Conservation (phyloP, 1,140 invertebrate species). For the Lutraria rhynchaena region DNA sequence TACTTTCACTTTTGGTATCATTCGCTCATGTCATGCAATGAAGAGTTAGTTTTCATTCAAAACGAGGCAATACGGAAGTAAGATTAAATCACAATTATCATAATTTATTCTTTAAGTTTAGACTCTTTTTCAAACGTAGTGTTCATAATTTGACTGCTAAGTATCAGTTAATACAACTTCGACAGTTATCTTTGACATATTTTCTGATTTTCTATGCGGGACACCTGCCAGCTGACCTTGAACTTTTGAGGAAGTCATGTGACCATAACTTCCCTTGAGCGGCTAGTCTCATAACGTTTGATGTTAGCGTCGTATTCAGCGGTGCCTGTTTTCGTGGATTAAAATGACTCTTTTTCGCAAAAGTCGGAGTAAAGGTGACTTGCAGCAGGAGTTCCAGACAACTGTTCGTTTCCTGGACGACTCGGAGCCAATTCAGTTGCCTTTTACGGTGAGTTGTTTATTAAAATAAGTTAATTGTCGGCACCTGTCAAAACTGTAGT, state of each 20-base stretch:
- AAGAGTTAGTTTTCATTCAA: slow-evolving; percentile 12
- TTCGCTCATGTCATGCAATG: neutral
- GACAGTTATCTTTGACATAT: neutral
- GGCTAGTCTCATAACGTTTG: slow-evolving; percentile 55
- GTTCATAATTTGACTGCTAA: neutral
- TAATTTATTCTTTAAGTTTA: slow-evolving; percentile 40
- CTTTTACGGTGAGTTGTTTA: slow-evolving; percentile 92
- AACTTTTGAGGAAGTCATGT: slow-evolving; percentile 68
- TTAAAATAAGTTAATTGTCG: neutral
- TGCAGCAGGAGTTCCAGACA: slow-evolving; percentile 89
- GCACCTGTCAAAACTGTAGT: slow-evolving; percentile 43
- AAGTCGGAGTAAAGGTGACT: slow-evolving; percentile 75
- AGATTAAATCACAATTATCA: slow-evolving; percentile 27
- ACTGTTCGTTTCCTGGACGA: slow-evolving; percentile 96
- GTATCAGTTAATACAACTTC: neutral
- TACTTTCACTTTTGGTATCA: slow-evolving; percentile 22
- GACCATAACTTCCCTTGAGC: slow-evolving; percentile 59
- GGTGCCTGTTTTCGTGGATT: slow-evolving; percentile 34
- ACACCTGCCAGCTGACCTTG: slow-evolving; percentile 60
- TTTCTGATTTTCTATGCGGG: neutral
- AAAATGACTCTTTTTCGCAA: slow-evolving; percentile 77
- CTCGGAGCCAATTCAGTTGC: slow-evolving; percentile 95
- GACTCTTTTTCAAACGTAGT: neutral
- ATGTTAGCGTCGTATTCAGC: slow-evolving; percentile 39
- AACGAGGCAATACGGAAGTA: slow-evolving; percentile 58